These are phyloP conservation scores for Agonum fuliginosum DNA, from an alignment of 2,888 invertebrate species.

Conservation along the genomic window DNA sequence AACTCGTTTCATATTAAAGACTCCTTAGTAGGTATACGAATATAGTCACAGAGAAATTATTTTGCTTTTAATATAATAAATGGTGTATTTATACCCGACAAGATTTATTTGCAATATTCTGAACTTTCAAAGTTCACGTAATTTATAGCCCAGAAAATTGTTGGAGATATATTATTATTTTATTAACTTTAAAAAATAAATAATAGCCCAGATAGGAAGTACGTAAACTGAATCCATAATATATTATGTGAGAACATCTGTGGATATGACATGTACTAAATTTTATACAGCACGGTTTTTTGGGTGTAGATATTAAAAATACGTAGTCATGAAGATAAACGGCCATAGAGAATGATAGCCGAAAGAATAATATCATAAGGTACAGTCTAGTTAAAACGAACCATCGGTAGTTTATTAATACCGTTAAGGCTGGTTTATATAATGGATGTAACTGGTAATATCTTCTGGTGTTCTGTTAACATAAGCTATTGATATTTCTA, in stretches of 20 bases:
- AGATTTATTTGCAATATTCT: constrained; percentile 34
- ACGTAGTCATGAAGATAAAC: background rate
- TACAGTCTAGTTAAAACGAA: no score
- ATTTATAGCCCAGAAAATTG: constrained; percentile 33
- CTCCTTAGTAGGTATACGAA: no score
- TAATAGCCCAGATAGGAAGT: constrained; percentile 26
- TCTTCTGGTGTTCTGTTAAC: no score
- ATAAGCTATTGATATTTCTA: no score
- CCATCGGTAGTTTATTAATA: no score
- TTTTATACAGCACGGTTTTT: constrained; percentile 9
- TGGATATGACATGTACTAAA: constrained; percentile 35
- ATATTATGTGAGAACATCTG: constrained; percentile 42
- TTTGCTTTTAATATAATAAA: constrained; percentile 32
- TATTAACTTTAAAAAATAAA: constrained; percentile 45
- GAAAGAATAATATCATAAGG: no score
- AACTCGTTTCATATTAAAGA: no score
- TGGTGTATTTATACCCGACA: constrained; percentile 7
- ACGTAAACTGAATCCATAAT: constrained; percentile 43
- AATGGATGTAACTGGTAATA: no score
- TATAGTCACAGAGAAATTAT: constrained; percentile 8
- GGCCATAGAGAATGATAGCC: no score
- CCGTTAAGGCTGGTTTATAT: no score
- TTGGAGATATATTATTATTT: constrained; percentile 32
- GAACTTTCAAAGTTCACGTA: constrained; percentile 34
- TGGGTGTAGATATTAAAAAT: constrained; percentile 23